These are phyloP conservation scores for Lasioglossum pauxillum DNA, from an alignment of 2,888 invertebrate genomes.

Conservation along the genomic window DNA sequence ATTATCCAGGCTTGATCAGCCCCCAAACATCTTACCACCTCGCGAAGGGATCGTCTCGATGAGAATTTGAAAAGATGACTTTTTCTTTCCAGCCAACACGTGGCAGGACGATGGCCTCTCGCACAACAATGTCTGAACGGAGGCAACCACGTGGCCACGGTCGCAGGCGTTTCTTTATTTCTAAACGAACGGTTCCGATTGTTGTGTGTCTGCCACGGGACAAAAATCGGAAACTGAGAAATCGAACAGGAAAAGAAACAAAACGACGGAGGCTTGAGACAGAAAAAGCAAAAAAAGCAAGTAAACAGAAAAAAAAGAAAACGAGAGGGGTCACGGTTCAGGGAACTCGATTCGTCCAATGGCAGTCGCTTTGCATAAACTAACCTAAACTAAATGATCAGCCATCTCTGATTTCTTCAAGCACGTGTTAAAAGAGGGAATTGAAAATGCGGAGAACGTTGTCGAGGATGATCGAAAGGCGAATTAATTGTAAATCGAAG, in stretches of 20 bases:
- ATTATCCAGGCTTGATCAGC: constrained; percentile 62
- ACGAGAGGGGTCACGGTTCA: constrained; percentile 27
- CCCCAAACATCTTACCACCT: constrained; percentile 57
- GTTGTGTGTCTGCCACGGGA: constrained; percentile 11
- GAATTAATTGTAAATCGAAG: background rate
- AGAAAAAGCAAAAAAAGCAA: background rate
- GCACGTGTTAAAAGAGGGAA: background rate
- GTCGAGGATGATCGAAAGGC: background rate
- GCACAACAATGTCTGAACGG: constrained; percentile 79
- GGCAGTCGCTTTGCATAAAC: background rate
- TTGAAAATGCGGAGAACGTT: background rate
- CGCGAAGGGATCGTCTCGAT: constrained; percentile 72
- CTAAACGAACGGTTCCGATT: constrained; percentile 41
- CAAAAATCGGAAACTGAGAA: background rate
- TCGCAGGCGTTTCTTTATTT: constrained; percentile 21
- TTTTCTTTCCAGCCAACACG: constrained; percentile 83
- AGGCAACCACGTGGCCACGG: constrained; percentile 16
- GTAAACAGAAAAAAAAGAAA: background rate
- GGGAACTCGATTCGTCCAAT: constrained; percentile 48
- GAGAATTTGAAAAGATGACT: constrained; percentile 80
- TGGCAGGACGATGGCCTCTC: constrained; percentile 81
- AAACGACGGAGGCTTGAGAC: background rate
- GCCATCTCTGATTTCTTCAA: background rate
- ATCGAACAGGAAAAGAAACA: background rate
- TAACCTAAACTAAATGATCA: background rate